Conservation (phyloP, 2,113 vertebrate species). For the Oxyura jamaicensis region DNA sequence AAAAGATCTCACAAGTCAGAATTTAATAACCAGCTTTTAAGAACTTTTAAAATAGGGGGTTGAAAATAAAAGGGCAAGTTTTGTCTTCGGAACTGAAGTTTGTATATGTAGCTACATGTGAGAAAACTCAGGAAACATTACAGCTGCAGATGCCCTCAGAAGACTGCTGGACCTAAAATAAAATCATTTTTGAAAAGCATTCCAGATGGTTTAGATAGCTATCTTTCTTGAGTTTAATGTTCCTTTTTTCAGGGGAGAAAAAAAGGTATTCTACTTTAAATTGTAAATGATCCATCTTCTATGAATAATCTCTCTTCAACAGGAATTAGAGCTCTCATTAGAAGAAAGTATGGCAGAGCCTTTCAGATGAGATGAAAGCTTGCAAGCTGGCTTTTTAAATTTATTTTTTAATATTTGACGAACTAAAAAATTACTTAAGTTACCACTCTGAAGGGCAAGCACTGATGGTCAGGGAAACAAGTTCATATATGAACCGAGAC, state of each 20-base stretch:
- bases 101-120: not conserved
- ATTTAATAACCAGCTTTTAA: conserved; percentile 1
- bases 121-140: conserved; percentile 1
- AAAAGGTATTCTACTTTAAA: conserved; percentile 1
- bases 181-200: conserved; percentile 29
- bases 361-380: conserved; percentile 3
- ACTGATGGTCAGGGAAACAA: not conserved
- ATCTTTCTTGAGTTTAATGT: not conserved
- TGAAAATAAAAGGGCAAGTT: not conserved
- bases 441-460: not conserved
- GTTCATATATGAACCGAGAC: not conserved
- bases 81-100: not conserved
- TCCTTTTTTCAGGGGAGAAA: not conserved
- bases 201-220: conserved; percentile 15
- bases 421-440: not conserved
- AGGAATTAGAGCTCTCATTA: conserved; percentile 7
- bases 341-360: not conserved
- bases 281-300: conserved; percentile 22
- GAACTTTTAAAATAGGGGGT: not conserved
- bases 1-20: not conserved
- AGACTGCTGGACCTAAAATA: conserved; percentile 24
- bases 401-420: not conserved
- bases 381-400: conserved; percentile 9
- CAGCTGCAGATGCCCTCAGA: not conserved
- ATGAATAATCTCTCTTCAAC: not conserved